Evolutionary conservation across 2,888 invertebrate genomes (phyloP).

Genomic region (Oligia fasciuncula): DNA sequence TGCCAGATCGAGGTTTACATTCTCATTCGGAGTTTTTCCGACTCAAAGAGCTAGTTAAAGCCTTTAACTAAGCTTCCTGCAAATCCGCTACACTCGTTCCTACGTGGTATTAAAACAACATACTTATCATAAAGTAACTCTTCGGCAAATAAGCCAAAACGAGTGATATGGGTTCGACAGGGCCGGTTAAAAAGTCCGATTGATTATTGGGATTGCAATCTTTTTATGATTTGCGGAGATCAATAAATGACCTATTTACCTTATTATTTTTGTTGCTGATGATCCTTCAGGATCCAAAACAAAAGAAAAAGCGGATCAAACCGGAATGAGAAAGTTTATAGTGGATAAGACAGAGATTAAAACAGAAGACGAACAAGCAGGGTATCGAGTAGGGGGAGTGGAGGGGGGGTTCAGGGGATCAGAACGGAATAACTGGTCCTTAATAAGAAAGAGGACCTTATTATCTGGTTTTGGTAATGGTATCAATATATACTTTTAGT

Average conservation of each 20-base stretch:
- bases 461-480: not conserved
- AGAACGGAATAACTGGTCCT: not conserved
- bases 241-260: not conserved
- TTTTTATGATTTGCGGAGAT: slow-evolving; percentile 18
- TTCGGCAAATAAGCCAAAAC: slow-evolving; percentile 27
- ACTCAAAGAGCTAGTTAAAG: slow-evolving; percentile 59
- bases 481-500: not conserved
- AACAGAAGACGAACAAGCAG: too few species aligned
- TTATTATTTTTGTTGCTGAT: not conserved
- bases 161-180: slow-evolving; percentile 54
- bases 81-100: slow-evolving; percentile 31
- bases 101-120: slow-evolving; percentile 42
- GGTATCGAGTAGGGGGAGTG: too few species aligned
- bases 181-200: slow-evolving; percentile 35
- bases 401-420: too few species aligned
- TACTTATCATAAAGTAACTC: slow-evolving; percentile 17
- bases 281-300: too few species aligned
- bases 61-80: slow-evolving; percentile 52
- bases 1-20: slow-evolving; percentile 48
- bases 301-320: too few species aligned
- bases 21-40: slow-evolving; percentile 51
- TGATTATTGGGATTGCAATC: slow-evolving; percentile 41
- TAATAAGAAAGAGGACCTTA: not conserved
- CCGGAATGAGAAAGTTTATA: not conserved
- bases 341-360: too few species aligned